Evolutionary conservation across 2,888 invertebrate genomes (phyloP), one percentile per base, ranked within the genome.

Genomic region (Eupeodes luniger): DNA sequence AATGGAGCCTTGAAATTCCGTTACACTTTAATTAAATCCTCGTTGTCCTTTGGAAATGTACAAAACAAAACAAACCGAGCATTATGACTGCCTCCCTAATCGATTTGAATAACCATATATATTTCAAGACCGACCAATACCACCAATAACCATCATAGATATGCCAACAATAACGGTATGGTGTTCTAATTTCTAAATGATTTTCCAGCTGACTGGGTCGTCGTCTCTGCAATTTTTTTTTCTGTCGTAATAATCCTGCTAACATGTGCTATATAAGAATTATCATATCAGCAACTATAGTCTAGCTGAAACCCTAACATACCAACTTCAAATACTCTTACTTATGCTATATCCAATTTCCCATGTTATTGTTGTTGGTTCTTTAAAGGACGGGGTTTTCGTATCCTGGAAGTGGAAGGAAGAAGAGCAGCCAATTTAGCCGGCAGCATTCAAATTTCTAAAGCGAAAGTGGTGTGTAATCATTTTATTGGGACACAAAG

Each of bases 401-500:
- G 40, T 64, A 53, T 36, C 59, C 51, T 66, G 36, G 36, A n/a
- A n/a, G n/a, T n/a, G n/a, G n/a, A n/a, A n/a, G n/a, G n/a, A 34
- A 59, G 34, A 62, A 64, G 69, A 57, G 4, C 75, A 49, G 76
- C 70, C 64, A 72, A 84, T 74, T 66, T 57, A 19, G 55, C 69
- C 47, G 47, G 57, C 14, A 59, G 59, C 75, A 88, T 75, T 81
- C 85, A 85, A 85, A 81, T 81, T 85, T 85, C 81, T 59, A 81
- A 81, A 88, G 75, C 75, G 85, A 85, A 88, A 85, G 88, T 88
- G 85, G 88, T 81, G 85, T 81, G 87, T 84, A 84, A 87, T 87
- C 87, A 84, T 81, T 88, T 88, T 84, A 84, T 84, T 84, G 84
- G 62, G 67, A 81, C 81, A 70, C 51, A 80, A 87, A 84, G 62